Percentiles rank a stretch among this genome's conserved stretches.
Evolutionary conservation across 2,888 invertebrate genomes (phyloP).

Genomic region (Nomada fabriciana): DNA sequence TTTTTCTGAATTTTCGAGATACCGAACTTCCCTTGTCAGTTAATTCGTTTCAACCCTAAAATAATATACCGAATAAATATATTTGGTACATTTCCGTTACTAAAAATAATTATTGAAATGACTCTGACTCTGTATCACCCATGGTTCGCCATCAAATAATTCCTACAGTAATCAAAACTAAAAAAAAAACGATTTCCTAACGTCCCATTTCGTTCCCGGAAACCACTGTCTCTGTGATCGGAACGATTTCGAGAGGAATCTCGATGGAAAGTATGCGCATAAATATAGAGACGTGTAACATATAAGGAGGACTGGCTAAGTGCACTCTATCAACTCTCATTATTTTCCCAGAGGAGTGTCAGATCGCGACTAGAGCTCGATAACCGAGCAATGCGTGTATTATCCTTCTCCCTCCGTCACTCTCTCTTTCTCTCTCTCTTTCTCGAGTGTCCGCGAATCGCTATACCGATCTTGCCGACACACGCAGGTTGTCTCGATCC

Average conservation of each 20-base stretch:
- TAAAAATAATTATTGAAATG: too few species aligned
- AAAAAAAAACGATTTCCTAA: too few species aligned
- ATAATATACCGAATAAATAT: too few species aligned
- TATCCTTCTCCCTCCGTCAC: constrained; percentile 32
- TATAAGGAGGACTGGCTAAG: constrained; percentile 53
- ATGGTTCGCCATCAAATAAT: background rate
- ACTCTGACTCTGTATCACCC: too few species aligned
- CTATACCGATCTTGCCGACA: constrained; percentile 67
- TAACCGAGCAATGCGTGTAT: constrained; percentile 72
- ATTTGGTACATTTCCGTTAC: too few species aligned
- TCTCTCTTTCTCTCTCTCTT: constrained; percentile 8
- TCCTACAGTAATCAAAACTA: background rate
- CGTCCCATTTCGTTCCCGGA: constrained; percentile 23
- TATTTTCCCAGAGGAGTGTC: constrained; percentile 54
- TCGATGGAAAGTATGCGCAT: constrained; percentile 35
- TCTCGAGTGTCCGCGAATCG: constrained; percentile 31
- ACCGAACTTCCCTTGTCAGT: too few species aligned
- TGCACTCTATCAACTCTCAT: constrained; percentile 62
- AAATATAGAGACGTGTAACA: constrained; percentile 39
- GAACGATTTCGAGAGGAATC: constrained; percentile 35
- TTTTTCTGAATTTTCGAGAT: too few species aligned
- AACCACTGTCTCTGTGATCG: constrained; percentile 16
- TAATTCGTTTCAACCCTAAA: too few species aligned
- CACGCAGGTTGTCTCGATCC: constrained; percentile 70
- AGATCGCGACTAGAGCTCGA: constrained; percentile 59